Percentiles rank a stretch among this genome's conserved stretches.
These are phyloP conservation scores for Drosophila bifasciata DNA, from an alignment of 1,140 invertebrate species.

Conservation along the genomic window DNA sequence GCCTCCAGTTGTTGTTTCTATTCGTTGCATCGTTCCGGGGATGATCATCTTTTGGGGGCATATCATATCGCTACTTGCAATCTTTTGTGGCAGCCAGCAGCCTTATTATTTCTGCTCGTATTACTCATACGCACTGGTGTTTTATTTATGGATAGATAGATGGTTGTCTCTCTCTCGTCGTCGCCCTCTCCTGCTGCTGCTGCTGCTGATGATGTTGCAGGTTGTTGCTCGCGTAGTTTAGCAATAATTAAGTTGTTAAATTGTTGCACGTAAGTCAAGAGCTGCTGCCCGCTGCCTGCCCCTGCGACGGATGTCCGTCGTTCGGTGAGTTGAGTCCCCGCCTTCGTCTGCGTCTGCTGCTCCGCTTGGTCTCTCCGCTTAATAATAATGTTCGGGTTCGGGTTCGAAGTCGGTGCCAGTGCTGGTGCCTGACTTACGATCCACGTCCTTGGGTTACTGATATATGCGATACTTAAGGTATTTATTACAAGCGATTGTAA, in stretches of 20 bases:
- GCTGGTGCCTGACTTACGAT: conserved; percentile 68
- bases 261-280: conserved; percentile 81
- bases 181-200: background rate
- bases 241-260: conserved; percentile 84
- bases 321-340: conserved; percentile 23
- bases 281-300: conserved; percentile 8
- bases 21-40: conserved; percentile 23
- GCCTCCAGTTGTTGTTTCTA: conserved; percentile 25
- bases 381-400: conserved; percentile 75
- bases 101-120: conserved; percentile 62
- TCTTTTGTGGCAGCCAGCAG: conserved; percentile 65
- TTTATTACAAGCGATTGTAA: conserved; percentile 84
- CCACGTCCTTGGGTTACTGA: conserved; percentile 83
- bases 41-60: conserved; percentile 66
- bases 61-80: conserved; percentile 64
- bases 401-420: background rate
- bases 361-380: conserved; percentile 62
- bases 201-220: conserved; percentile 53
- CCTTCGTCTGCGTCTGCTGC: conserved; percentile 24
- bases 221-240: conserved; percentile 75
- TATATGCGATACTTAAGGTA: conserved; percentile 84
- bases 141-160: conserved; percentile 68
- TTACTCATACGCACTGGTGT: conserved; percentile 79
- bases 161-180: background rate
- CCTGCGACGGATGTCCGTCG: conserved; percentile 17